These are phyloP conservation scores for Regulus satrapa DNA, from an alignment of 2,113 vertebrate species.

Conservation along the genomic window DNA sequence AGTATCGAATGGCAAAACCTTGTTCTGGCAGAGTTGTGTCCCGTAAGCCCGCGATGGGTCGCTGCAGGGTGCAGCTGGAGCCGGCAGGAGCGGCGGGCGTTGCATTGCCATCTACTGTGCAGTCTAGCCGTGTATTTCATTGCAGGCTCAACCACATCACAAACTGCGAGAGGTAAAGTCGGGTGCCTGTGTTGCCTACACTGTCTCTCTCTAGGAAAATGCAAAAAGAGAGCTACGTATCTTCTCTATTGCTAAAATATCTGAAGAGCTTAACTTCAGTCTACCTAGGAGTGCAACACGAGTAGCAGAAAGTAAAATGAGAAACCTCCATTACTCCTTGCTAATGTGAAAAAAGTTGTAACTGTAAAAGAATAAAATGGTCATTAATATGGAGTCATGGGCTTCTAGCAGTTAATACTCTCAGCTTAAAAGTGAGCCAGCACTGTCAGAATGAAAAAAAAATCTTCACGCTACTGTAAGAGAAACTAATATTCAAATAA, in stretches of 20 bases:
- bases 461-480: background rate
- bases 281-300: background rate
- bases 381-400: background rate
- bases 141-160: background rate
- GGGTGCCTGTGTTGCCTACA: background rate
- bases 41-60: fast-evolving
- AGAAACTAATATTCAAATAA: background rate
- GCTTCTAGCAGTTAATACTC: background rate
- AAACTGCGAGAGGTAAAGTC: background rate
- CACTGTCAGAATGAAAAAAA: background rate
- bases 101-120: background rate
- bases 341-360: background rate
- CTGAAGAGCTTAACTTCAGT: background rate
- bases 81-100: too few species aligned
- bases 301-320: background rate
- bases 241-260: background rate
- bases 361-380: background rate
- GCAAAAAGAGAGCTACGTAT: background rate
- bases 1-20: background rate
- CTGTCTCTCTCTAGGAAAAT: background rate
- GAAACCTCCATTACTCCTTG: background rate
- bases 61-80: fast-evolving
- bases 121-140: fast-evolving
- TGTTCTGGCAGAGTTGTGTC: background rate
- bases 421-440: background rate